Percentiles rank a stretch among this genome's conserved stretches.
These are phyloP conservation scores for Catalaphyllia jardinei DNA, from an alignment of 64 coral and sea anemone genomes.

Conservation along the genomic window DNA sequence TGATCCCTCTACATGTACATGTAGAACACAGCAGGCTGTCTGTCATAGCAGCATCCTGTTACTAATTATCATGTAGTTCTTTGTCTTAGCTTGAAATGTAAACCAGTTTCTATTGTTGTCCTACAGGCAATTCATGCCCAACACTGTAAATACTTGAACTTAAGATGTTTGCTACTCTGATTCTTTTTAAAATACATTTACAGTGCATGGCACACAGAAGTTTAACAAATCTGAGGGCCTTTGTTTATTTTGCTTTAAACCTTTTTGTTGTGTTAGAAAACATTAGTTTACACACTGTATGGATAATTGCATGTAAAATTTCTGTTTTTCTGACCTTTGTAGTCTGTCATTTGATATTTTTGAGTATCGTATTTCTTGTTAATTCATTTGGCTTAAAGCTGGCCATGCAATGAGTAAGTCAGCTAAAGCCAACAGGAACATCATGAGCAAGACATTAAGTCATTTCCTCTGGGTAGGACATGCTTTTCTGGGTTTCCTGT, in stretches of 20 bases:
- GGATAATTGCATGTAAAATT: neutral
- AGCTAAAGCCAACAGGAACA: neutral
- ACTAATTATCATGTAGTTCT: neutral
- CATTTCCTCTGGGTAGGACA: neutral
- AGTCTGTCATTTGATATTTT: slow-evolving; percentile 10
- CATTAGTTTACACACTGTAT: neutral
- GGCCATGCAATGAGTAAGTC: neutral
- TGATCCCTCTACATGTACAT: neutral
- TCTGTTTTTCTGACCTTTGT: slow-evolving; percentile 12
- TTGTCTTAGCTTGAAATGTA: neutral
- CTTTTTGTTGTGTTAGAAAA: neutral
- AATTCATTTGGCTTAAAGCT: slow-evolving; percentile 21
- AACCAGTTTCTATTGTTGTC: neutral
- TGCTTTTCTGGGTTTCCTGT: neutral
- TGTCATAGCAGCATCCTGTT: neutral
- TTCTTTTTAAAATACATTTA: too few species aligned
- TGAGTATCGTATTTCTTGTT: neutral
- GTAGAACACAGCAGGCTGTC: neutral
- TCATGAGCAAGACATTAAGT: neutral
- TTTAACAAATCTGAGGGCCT: neutral
- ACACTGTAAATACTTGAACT: neutral
- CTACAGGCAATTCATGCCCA: too few species aligned
- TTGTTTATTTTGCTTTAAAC: neutral
- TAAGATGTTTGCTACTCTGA: too few species aligned
- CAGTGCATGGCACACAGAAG: too few species aligned